Percentiles rank a stretch among this genome's conserved stretches.
phyloP scores from a whole-genome alignment of 2,113 vertebrate genomes.

The Ochotona curzoniae region DNA sequence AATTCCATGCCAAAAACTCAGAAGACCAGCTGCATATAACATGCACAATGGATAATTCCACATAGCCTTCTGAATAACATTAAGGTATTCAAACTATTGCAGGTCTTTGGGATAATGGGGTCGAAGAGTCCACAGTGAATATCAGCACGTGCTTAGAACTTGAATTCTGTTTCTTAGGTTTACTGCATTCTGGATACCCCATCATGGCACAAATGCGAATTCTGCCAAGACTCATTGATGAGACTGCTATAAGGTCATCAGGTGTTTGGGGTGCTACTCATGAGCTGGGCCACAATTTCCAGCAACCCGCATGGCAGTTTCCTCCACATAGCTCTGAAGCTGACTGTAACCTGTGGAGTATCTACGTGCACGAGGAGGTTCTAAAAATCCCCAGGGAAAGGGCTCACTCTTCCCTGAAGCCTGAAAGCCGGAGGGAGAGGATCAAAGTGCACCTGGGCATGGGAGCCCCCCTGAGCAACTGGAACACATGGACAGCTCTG shows the following conservation, averaged over 20 bases:
- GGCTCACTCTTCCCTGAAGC: constrained; percentile 73
- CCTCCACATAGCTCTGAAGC: constrained; percentile 82
- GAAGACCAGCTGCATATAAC: no score
- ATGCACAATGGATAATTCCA: no score
- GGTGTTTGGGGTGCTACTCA: constrained; percentile 87
- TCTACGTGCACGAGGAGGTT: constrained; percentile 86
- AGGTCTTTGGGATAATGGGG: no score
- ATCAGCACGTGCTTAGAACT: no score
- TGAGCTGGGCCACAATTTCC: constrained; percentile 86
- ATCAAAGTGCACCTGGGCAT: constrained; percentile 78
- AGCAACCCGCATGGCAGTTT: constrained; percentile 75
- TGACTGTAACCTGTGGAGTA: constrained; percentile 85
- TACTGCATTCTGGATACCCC: constrained; percentile 88
- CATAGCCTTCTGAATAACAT: no score
- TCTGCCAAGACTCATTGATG: constrained; percentile 46
- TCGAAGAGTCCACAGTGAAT: no score
- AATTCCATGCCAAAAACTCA: no score
- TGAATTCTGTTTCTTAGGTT: constrained; percentile 74
- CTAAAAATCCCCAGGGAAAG: constrained; percentile 82
- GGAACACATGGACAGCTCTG: constrained; percentile 85
- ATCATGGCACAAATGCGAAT: constrained; percentile 86
- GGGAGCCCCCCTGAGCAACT: constrained; percentile 78
- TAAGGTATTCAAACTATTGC: no score
- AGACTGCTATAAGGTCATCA: constrained; percentile 53
- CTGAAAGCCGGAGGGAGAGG: constrained; percentile 68